A percentile compares a stretch with the other conserved stretches of the same genome.
Evolutionary conservation across 2,888 invertebrate genomes (phyloP).

Genomic region (Xestobium rufovillosum): DNA sequence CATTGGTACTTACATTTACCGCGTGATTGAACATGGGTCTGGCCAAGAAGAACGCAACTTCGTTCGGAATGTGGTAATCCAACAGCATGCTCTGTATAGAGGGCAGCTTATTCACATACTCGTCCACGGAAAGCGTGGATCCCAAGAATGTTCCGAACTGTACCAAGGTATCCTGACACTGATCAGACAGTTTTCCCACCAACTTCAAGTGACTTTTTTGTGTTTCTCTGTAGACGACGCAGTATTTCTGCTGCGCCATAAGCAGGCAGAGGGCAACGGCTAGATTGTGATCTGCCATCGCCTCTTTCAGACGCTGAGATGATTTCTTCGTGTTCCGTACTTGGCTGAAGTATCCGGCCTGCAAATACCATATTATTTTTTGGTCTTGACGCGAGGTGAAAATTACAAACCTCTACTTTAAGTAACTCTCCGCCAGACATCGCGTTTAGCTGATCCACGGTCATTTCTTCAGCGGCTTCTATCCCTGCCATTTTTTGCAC

Average conservation of each 20-base stretch:
- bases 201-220: slow-evolving; percentile 79
- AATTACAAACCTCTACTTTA: slow-evolving; percentile 91
- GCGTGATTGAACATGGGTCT: slow-evolving; percentile 83
- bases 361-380: slow-evolving; percentile 29
- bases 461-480: slow-evolving; percentile 94
- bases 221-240: slow-evolving; percentile 81
- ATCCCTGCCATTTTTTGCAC: slow-evolving; percentile 99
- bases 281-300: slow-evolving; percentile 86
- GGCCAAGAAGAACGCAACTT: slow-evolving; percentile 96
- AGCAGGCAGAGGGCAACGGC: slow-evolving; percentile 88
- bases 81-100: slow-evolving; percentile 80
- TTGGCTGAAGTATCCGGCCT: slow-evolving; percentile 97
- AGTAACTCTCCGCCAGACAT: slow-evolving; percentile 95
- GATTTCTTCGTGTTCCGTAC: slow-evolving; percentile 95
- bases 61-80: slow-evolving; percentile 89
- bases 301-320: slow-evolving; percentile 88
- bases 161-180: slow-evolving; percentile 97
- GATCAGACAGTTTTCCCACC: slow-evolving; percentile 76
- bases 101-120: slow-evolving; percentile 84
- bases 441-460: slow-evolving; percentile 91
- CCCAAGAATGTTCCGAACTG: slow-evolving; percentile 97
- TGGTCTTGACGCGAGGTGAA: too few species aligned
- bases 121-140: slow-evolving; percentile 87
- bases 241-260: slow-evolving; percentile 95
- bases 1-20: slow-evolving; percentile 57